These are phyloP conservation scores for Pyxicephalus adspersus DNA, from an alignment of 2,113 vertebrate species.

Conservation along the genomic window DNA sequence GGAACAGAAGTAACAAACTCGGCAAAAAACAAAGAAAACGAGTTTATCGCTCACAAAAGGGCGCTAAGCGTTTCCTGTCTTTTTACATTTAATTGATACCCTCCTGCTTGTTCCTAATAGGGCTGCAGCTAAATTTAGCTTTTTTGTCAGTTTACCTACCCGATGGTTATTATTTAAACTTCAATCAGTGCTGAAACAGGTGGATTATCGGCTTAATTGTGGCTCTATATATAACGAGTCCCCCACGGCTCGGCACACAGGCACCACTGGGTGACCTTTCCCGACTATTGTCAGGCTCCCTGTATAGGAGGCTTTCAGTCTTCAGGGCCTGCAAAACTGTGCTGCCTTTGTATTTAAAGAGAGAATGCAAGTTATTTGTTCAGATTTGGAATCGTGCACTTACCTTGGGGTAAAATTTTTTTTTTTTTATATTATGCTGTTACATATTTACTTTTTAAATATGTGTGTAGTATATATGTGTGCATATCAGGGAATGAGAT, in stretches of 20 bases:
- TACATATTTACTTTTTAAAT: too few species aligned
- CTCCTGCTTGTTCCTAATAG: neutral
- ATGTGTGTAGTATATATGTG: too few species aligned
- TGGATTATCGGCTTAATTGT: conserved; percentile 28
- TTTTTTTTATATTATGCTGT: too few species aligned
- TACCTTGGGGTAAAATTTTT: too few species aligned
- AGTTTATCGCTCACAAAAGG: neutral
- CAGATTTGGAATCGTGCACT: too few species aligned
- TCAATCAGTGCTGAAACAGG: conserved; percentile 27
- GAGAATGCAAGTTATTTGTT: too few species aligned
- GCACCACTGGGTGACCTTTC: conserved; percentile 50
- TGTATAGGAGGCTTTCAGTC: neutral
- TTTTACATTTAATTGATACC: conserved; percentile 26
- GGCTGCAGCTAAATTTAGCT: conserved; percentile 4
- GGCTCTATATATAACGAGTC: conserved; percentile 27
- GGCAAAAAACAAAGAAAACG: too few species aligned
- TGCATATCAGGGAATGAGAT: too few species aligned
- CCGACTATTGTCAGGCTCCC: conserved; percentile 38
- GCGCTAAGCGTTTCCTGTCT: neutral
- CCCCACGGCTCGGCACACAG: conserved; percentile 21
- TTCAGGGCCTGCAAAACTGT: neutral
- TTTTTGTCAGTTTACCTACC: neutral
- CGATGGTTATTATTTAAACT: conserved; percentile 18
- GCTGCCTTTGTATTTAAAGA: neutral
- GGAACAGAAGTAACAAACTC: too few species aligned